These are phyloP conservation scores for Psix sp. DNA, from an alignment of 1,140 invertebrate genomes.

Conservation along the genomic window DNA sequence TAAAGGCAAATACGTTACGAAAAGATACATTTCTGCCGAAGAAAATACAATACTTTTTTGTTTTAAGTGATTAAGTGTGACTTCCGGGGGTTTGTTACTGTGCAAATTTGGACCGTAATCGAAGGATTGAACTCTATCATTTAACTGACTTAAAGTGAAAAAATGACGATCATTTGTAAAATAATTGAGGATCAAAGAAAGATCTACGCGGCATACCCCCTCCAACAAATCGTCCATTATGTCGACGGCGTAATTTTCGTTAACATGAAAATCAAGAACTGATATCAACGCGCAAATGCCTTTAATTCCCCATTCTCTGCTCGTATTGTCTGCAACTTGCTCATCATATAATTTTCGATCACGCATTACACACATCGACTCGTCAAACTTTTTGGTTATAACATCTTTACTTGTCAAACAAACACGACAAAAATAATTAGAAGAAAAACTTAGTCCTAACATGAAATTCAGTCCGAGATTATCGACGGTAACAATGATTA, in stretches of 20 bases:
- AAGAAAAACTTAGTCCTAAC: constrained; percentile 20
- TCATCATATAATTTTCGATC: constrained; percentile 5
- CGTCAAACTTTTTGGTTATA: constrained; percentile 11
- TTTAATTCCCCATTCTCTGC: constrained; percentile 23
- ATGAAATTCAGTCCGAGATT: constrained; percentile 51
- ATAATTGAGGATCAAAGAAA: constrained; percentile 35
- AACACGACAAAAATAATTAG: constrained; percentile 28
- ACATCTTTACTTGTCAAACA: constrained; percentile 9
- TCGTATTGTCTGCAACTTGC: constrained; percentile 23
- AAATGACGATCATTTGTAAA: constrained; percentile 20
- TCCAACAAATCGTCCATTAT: constrained; percentile 28
- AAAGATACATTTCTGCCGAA: constrained; percentile 2
- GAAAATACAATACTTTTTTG: neutral
- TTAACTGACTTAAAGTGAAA: constrained; percentile 2
- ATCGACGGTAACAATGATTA: constrained; percentile 61
- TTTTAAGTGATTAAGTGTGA: constrained; percentile 3
- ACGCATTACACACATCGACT: constrained; percentile 18
- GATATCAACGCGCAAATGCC: constrained; percentile 15
- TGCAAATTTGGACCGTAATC: constrained; percentile 2
- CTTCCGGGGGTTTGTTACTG: constrained; percentile 1
- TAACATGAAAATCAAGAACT: constrained; percentile 27
- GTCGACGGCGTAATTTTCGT: constrained; percentile 35
- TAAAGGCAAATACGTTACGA: constrained; percentile 1
- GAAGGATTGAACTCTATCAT: constrained; percentile 6
- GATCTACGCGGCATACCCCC: constrained; percentile 34